phyloP scores from a whole-genome alignment of 2,888 invertebrate genomes.

The Drosophila borealis region DNA sequence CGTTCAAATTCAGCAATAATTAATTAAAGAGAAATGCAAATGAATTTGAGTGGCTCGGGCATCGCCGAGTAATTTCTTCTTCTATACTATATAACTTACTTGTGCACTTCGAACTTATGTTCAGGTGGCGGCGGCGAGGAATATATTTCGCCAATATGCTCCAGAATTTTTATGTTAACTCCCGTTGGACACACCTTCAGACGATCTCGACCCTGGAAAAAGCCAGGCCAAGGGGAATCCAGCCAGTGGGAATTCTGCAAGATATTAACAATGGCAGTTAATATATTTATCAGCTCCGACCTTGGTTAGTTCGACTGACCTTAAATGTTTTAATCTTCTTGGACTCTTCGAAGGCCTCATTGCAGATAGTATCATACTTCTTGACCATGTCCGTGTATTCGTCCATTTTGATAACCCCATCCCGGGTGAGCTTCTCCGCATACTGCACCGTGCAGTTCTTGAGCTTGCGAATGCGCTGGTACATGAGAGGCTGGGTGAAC shows the following conservation, averaged over 20 bases:
- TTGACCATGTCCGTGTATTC: conserved; percentile 86
- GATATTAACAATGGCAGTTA: neutral
- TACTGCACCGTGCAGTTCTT: conserved; percentile 88
- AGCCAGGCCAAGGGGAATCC: conserved; percentile 90
- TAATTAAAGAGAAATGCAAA: too few species aligned
- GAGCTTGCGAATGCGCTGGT: conserved; percentile 90
- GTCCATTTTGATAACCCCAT: conserved; percentile 89
- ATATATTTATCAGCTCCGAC: neutral
- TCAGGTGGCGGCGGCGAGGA: conserved; percentile 87
- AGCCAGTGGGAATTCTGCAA: conserved; percentile 87
- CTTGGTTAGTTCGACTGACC: conserved; percentile 41
- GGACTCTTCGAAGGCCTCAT: conserved; percentile 88
- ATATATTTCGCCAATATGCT: conserved; percentile 87
- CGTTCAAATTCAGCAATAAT: too few species aligned
- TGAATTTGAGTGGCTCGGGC: too few species aligned
- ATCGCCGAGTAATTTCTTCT: too few species aligned
- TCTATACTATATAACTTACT: conserved; percentile 57
- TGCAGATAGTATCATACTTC: conserved; percentile 85
- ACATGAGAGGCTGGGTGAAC: conserved; percentile 97
- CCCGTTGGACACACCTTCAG: conserved; percentile 87
- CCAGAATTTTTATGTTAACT: conserved; percentile 87
- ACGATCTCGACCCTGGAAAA: conserved; percentile 87
- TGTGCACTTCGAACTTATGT: conserved; percentile 87
- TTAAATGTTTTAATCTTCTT: conserved; percentile 88
- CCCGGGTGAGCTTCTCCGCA: conserved; percentile 88